Evolutionary conservation across 1,140 invertebrate genomes (phyloP), one percentile per base, ranked within the genome.

Genomic region (Aphaenogaster ashmeadi): DNA sequence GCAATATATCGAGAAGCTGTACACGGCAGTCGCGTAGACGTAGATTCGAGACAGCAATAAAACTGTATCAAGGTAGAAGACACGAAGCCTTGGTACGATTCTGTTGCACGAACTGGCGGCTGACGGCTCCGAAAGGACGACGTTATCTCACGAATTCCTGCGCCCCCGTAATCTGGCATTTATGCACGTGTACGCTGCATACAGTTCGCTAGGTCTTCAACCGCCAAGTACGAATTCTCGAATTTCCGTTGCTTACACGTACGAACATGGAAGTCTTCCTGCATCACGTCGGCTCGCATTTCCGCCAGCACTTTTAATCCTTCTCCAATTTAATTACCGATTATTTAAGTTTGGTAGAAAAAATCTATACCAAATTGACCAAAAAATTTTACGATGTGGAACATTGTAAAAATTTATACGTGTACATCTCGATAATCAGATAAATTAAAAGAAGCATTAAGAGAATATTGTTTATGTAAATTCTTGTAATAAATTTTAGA

Each of bases 141-240:
- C 89, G 93, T 93, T 92, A 91, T 93, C 92, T 91, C 87, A 64
- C 77, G 83, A 91, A 90, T 81, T 87, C 69, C 87, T 77, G 75
- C 41, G 21, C 9, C n/a, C n/a, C 15, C 54, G 60, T 78, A 90
- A 88, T 88, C 85, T 86, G 69, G 67, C 74, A 91, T 87, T 86
- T 88, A 60, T 79, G 69, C 86, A 36, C 60, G 72, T 64, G 50
- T 47, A 75, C 27, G 13, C 33, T 27, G 27, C 60, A 83, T 64
- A 78, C 15, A 84, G 74, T 88, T 87, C 74, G 60, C 62, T 60
- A 15, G 56, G 41, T 87, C 89, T 84, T 74, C 41, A 54, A 83
- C 66, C 74, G 56, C 80, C 44, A 89, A 89, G 79, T 77, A 81
- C 60, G 69, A 81, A 80, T 69, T 74, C 64, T 64, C 78, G 58